Percentiles rank a stretch among this genome's conserved stretches.
phyloP scores from a whole-genome alignment of 1,140 invertebrate species.

The Drosophila elegans region DNA sequence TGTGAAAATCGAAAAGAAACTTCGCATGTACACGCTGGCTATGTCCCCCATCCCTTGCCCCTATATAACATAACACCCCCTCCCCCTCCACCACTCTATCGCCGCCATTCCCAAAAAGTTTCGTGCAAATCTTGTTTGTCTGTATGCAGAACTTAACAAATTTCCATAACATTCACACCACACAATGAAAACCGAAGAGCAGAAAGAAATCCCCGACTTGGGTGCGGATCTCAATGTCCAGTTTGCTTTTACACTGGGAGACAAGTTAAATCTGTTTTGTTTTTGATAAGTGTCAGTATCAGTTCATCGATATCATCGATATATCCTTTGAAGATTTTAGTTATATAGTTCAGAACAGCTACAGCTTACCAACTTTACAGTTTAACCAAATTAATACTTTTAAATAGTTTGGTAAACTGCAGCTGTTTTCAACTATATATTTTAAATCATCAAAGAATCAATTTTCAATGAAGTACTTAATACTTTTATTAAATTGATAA shows the following conservation, averaged over 20 bases:
- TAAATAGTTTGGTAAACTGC: too few relatives aligned
- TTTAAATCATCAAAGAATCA: too few relatives aligned
- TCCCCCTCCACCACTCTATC: neutral
- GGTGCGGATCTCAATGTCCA: conserved; percentile 41
- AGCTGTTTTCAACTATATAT: too few relatives aligned
- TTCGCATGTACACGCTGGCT: conserved; percentile 54
- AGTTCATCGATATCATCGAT: too few relatives aligned
- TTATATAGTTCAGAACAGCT: too few relatives aligned
- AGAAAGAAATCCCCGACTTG: conserved; percentile 53
- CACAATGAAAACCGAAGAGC: conserved; percentile 66
- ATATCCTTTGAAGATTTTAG: too few relatives aligned
- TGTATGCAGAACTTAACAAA: conserved; percentile 81
- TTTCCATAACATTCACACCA: conserved; percentile 81
- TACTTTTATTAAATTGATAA: too few relatives aligned
- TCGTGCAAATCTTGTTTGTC: conserved; percentile 77
- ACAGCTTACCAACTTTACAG: too few relatives aligned
- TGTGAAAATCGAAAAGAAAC: conserved; percentile 79
- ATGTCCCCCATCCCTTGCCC: conserved; percentile 5
- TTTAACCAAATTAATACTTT: too few relatives aligned
- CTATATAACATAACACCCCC: conserved; percentile 7
- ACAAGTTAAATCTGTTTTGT: neutral
- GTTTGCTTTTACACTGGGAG: conserved; percentile 21
- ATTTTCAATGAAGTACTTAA: too few relatives aligned
- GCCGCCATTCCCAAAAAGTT: conserved; percentile 36
- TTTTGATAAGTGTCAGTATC: neutral